Evolutionary conservation across 2,797 vertebrate genomes (phyloP).

Genomic region (Avahi laniger): DNA sequence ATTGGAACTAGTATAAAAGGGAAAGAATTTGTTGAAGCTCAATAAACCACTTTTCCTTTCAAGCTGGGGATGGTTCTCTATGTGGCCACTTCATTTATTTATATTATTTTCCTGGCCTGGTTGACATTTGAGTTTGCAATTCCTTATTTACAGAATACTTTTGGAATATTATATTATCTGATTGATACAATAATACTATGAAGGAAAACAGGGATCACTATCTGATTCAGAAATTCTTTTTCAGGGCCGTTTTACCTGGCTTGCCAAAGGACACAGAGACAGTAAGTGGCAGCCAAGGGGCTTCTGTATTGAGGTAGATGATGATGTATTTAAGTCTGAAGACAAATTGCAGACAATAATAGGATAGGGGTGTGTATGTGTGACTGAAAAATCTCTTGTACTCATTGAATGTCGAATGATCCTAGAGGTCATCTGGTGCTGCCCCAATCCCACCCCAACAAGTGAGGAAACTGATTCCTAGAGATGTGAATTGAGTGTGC

Average conservation of each 20-base stretch:
- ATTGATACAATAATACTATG: not conserved
- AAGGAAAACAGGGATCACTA: not conserved
- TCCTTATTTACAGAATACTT: not conserved
- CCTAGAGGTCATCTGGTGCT: not conserved
- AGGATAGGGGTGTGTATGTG: not conserved
- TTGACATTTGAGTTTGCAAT: not conserved
- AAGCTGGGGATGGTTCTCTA: not conserved
- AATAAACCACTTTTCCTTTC: not conserved
- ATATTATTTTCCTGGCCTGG: too few relatives aligned
- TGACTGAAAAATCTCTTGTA: not conserved
- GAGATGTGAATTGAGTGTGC: not conserved
- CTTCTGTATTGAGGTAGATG: not conserved
- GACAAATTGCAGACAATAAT: not conserved
- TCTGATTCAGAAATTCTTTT: not conserved
- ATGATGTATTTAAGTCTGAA: not conserved
- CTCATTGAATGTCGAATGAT: not conserved
- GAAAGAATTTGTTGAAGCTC: not conserved
- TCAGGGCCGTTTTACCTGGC: not conserved
- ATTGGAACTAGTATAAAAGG: not conserved
- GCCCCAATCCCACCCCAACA: too few relatives aligned
- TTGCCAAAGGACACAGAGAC: not conserved
- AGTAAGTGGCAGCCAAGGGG: not conserved
- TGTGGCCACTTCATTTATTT: not conserved
- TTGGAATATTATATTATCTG: not conserved
- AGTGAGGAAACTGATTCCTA: not conserved